Conservation (phyloP, 92 coral and sea anemone species). For the Porites lobata region DNA sequence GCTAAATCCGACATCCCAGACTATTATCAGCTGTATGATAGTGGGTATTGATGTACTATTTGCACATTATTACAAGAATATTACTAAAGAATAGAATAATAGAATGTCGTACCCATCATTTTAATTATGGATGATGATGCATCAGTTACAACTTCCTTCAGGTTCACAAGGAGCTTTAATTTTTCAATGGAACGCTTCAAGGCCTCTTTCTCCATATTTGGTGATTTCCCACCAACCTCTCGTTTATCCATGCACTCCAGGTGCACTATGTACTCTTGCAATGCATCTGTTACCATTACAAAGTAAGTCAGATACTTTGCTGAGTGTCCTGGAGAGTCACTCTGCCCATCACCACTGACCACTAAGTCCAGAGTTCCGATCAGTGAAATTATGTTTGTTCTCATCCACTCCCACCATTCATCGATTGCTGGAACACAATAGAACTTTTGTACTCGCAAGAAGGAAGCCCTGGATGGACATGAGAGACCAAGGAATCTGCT, state of each 20-base stretch:
- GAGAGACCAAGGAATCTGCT: constrained; percentile 26
- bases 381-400: constrained; percentile 7
- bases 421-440: constrained; percentile 42
- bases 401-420: constrained; percentile 45
- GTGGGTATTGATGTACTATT: too few species aligned
- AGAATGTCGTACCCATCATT: constrained; percentile 34
- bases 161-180: constrained; percentile 5
- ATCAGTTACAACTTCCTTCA: constrained; percentile 35
- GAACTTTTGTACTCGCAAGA: constrained; percentile 23
- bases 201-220: constrained; percentile 45
- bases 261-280: constrained; percentile 15
- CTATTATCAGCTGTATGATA: too few species aligned
- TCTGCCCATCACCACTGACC: constrained; percentile 44
- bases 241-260: constrained; percentile 31
- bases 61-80: too few species aligned
- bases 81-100: too few species aligned
- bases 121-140: constrained; percentile 24
- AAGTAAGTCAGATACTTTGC: constrained; percentile 41
- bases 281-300: constrained; percentile 1
- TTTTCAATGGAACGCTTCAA: not conserved
- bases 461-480: constrained; percentile 46
- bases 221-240: constrained; percentile 56
- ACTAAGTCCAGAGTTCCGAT: constrained; percentile 31
- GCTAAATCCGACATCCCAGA: too few species aligned
- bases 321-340: constrained; percentile 52